phyloP scores from a whole-genome alignment of 1,140 invertebrate genomes.

The Bombus waltoni region DNA sequence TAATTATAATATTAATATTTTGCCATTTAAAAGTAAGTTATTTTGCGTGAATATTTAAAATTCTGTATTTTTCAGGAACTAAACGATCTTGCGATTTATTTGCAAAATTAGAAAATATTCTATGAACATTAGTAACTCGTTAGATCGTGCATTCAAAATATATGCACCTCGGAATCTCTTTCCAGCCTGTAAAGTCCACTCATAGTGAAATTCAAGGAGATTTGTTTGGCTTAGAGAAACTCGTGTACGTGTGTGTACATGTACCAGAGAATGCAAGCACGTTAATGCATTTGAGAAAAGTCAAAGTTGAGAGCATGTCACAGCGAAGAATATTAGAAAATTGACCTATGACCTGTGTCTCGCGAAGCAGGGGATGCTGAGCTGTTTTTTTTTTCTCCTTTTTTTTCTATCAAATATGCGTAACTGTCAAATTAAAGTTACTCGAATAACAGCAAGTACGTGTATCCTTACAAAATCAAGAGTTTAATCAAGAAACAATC shows the following conservation, averaged over 20 bases:
- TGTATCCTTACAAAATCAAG: neutral
- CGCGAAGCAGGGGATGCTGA: neutral
- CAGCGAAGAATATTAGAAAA: neutral
- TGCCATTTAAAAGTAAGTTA: too few species aligned
- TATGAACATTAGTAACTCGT: neutral
- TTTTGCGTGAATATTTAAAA: neutral
- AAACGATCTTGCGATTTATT: neutral
- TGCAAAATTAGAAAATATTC: neutral
- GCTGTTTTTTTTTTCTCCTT: neutral
- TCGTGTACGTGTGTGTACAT: neutral
- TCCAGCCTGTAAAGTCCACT: neutral
- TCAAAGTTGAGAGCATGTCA: conserved; percentile 4
- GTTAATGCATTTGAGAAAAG: conserved; percentile 17
- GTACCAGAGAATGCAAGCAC: neutral
- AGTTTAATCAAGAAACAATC: neutral
- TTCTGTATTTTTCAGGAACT: neutral
- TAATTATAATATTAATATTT: too few species aligned
- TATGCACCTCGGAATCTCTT: neutral
- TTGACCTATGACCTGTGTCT: conserved; percentile 7
- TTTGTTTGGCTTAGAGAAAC: neutral
- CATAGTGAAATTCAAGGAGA: neutral
- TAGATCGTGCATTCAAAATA: neutral
- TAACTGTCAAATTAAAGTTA: neutral
- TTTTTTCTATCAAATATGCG: neutral
- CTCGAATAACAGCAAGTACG: neutral